Percentiles rank a stretch among this genome's conserved stretches.
phyloP scores from a whole-genome alignment of 2,113 vertebrate genomes.

The Anser brachyrhynchus region DNA sequence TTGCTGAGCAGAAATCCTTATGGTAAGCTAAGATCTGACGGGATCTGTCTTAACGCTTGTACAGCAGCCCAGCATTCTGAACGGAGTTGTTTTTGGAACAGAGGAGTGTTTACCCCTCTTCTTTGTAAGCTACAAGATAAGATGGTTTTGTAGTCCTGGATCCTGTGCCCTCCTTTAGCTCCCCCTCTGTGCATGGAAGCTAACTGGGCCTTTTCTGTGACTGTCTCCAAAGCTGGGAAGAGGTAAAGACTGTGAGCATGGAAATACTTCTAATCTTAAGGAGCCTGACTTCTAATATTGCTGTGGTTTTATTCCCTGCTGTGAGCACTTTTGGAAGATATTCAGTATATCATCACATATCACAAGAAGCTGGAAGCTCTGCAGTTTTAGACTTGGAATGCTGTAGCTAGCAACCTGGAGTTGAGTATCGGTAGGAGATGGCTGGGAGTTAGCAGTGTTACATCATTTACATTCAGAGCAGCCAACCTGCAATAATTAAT shows the following conservation, averaged over 20 bases:
- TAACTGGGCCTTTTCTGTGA: not conserved
- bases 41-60: not conserved
- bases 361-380: not conserved
- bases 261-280: not conserved
- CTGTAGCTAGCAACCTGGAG: not conserved
- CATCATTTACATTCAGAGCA: not conserved
- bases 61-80: not conserved
- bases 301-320: not conserved
- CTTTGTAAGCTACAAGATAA: not conserved
- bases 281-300: not conserved
- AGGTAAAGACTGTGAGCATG: not conserved
- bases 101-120: not conserved
- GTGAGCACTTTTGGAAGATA: not conserved
- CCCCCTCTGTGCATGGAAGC: not conserved
- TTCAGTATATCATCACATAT: not conserved
- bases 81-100: not conserved
- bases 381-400: not conserved
- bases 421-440: not conserved
- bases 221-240: not conserved
- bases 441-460: not conserved
- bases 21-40: not conserved
- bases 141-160: not conserved
- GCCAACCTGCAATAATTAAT: not conserved
- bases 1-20: not conserved
- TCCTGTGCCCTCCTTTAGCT: not conserved